These are phyloP conservation scores for Paralvinella palmiformis DNA, from an alignment of 1,140 invertebrate species.

Conservation along the genomic window DNA sequence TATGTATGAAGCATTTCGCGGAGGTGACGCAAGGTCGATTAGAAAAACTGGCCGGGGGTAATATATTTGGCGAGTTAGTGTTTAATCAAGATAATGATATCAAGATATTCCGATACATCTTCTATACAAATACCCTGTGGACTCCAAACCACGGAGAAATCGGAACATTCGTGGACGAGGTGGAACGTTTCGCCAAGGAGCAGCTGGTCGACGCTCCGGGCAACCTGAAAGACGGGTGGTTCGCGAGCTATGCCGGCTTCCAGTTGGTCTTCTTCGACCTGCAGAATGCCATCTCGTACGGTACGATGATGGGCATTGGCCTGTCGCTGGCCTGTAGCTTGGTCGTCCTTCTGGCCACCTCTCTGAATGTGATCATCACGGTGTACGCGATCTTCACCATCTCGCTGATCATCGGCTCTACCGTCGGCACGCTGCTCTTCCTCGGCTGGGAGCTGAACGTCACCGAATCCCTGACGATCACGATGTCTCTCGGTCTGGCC, in stretches of 20 bases:
- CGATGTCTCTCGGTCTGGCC: conserved; percentile 90
- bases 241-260: conserved; percentile 80
- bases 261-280: conserved; percentile 91
- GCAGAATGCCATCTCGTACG: conserved; percentile 73
- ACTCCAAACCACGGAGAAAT: conserved; percentile 75
- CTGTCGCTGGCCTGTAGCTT: conserved; percentile 75
- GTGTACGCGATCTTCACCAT: conserved; percentile 82
- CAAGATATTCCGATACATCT: conserved; percentile 72
- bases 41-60: too few relatives aligned
- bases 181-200: conserved; percentile 63
- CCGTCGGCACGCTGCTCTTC: conserved; percentile 74
- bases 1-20: too few relatives aligned
- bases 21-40: too few relatives aligned
- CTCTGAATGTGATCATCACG: conserved; percentile 76
- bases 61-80: conserved; percentile 75
- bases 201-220: conserved; percentile 65
- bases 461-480: conserved; percentile 88
- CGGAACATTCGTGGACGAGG: conserved; percentile 64
- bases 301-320: conserved; percentile 72
- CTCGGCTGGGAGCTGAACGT: conserved; percentile 94
- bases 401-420: conserved; percentile 75
- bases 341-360: conserved; percentile 71
- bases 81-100: conserved; percentile 56
- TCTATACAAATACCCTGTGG: conserved; percentile 76
- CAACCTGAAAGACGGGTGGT: conserved; percentile 78